Base-by-base conservation (phyloP, 2,113 vertebrate genomes). In the Poicephalus gulielmi region DNA sequence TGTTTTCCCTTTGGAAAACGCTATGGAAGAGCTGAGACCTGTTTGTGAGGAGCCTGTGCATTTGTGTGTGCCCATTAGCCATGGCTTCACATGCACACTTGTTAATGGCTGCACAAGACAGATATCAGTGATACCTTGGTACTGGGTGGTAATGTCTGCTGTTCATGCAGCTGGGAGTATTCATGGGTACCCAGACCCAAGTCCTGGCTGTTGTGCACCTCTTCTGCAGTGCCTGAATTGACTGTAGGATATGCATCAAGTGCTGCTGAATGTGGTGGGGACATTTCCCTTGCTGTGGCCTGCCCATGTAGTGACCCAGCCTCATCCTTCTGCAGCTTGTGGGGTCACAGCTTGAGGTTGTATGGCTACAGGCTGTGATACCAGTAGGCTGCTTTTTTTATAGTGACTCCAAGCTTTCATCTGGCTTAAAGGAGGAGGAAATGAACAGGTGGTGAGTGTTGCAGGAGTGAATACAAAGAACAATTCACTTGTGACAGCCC, bases 401-500 rank as follows among this genome's bases (percentile, higher is more conserved):
- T 12, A 64, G 80, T 1, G 5, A 7, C 23, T 73, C 19, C 18
- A 4, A 35, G 39, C 43, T 17, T 39, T 77, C 22, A 35, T 30
- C 71, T 70, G 76, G 27, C 83, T 74, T n/a, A 4, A 3, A 19
- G 79, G 8, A 71, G 46, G 70, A 62, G 49, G 76, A n/a, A 39
- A 31, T 1, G 43, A 94, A 90, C 94, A 97, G 92, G 95, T 93
- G 94, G 95, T 5, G 19, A 77, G 20, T 12, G 52, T 93, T 92
- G 95, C 71, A 73, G 55, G 83, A 92, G 93, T 4, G 25, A 78
- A 37, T 13, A 16, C 13, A 37, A 57, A 66, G 70, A 94, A 74
- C 64, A 88, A 73, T 53, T 86, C 10, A 1, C 37, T 84, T 70
- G 70, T 17, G 11, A 74, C 75, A 84, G 63, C 64, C 55, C 31